Percentiles rank a stretch among this genome's conserved stretches.
Conservation (phyloP, 2,113 vertebrate species). For the Pardalotus punctatus region DNA sequence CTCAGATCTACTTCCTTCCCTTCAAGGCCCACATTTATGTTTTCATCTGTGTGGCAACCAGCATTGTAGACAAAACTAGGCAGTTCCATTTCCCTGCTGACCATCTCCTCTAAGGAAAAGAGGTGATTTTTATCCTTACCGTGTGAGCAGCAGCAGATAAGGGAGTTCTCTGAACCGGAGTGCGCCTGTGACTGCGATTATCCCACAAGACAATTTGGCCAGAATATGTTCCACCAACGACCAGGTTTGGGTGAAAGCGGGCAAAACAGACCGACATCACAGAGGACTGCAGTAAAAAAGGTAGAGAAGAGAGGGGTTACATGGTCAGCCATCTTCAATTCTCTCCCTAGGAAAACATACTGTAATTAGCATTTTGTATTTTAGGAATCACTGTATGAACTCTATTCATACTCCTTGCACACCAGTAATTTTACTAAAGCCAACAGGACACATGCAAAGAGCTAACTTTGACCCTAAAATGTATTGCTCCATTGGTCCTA, state of each 20-base stretch:
- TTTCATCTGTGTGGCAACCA: background rate
- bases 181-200: constrained; percentile 94
- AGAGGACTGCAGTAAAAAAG: constrained; percentile 81
- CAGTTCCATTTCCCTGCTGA: background rate
- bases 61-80: background rate
- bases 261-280: constrained; percentile 97
- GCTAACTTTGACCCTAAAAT: background rate
- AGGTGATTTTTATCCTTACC: constrained; percentile 71
- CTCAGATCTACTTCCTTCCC: background rate
- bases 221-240: constrained; percentile 94
- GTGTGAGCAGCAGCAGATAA: constrained; percentile 96
- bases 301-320: background rate
- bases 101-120: background rate
- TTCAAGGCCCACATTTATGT: background rate
- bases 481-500: background rate
- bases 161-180: constrained; percentile 93
- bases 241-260: constrained; percentile 94
- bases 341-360: background rate
- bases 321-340: background rate
- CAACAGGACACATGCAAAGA: background rate
- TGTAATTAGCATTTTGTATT: background rate
- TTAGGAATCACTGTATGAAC: background rate
- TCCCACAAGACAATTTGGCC: constrained; percentile 98
- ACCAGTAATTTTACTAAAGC: background rate
- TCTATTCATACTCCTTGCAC: background rate